Evolutionary conservation across 2,888 invertebrate species (phyloP), one percentile per base, ranked within the genome.

Genomic region (Cactoblastis cactorum): DNA sequence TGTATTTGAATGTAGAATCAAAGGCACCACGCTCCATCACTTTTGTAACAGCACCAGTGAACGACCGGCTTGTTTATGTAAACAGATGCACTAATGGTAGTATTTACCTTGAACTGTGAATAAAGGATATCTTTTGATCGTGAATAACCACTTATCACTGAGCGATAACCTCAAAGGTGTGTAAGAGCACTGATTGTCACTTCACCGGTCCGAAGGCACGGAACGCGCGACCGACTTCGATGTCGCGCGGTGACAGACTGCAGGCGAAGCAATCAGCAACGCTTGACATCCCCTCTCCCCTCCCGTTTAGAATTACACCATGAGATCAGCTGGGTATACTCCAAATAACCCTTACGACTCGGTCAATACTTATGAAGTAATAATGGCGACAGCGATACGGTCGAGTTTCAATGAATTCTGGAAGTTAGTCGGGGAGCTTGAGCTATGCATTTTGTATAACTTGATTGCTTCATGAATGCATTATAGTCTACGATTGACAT

Each of bases 191-290:
- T 55, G 60, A 56, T 52, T 47, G 56, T 57, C 59, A 53, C 58
- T 38, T 51, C 33, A 41, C 49, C 41, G 41, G 41, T 33, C 49
- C 48, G 32, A 48, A 35, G 24, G 11, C 15, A 41, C 49, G 49
- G 39, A 41, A 22, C 35, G 12, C 49, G 49, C 78, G 71, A 65
- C 77, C 72, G 67, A 51, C 68, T 55, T 49, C 66, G 58, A 56
- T 70, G 74, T 66, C 77, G 77, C 72, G 71, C 69, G 69, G 69
- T 71, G 70, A 74, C 79, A 75, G 76, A 83, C 84, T 73, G 57
- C 61, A 61, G 58, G 53, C 58, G 52, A 34, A 22, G 49, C 32
- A 34, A 49, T 49, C 39, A 49, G 32, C 49, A 33, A 22, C 33
- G n/a, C n/a, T n/a, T 49, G 49, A 34, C 49, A 39, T 32, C 49